These are phyloP conservation scores for Bergia sp. DNA, from an alignment of 92 coral and sea anemone genomes.

Conservation along the genomic window DNA sequence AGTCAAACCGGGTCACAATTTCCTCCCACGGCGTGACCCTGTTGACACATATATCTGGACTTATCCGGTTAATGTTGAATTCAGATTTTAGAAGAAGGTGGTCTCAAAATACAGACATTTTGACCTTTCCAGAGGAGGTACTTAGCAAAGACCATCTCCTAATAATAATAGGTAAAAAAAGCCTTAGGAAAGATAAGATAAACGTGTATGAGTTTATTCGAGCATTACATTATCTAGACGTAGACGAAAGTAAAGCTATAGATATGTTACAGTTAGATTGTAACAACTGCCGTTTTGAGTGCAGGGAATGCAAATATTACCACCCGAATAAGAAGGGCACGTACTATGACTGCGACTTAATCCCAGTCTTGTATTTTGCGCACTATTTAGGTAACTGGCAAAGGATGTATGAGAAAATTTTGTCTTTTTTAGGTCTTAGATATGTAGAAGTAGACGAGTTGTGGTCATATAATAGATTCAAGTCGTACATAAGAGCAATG, in stretches of 20 bases:
- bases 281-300: neutral
- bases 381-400: no score
- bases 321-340: neutral
- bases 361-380: slow-evolving; percentile 44
- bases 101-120: neutral
- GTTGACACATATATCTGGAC: neutral
- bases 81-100: neutral
- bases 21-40: slow-evolving; percentile 14
- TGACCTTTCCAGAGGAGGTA: neutral
- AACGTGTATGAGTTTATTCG: neutral
- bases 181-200: neutral
- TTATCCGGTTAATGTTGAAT: neutral
- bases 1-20: slow-evolving; percentile 4
- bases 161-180: neutral
- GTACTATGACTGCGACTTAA: slow-evolving; percentile 17
- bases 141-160: slow-evolving; percentile 10
- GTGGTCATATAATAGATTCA: neutral
- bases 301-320: neutral
- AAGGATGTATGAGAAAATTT: slow-evolving; percentile 2
- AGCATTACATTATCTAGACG: neutral
- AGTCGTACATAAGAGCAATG: neutral
- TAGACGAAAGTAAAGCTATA: neutral
- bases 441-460: neutral
- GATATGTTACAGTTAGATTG: neutral
- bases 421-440: neutral